Base-by-base conservation (phyloP, 1,140 invertebrate species). In the Diabrotica undecimpunctata region DNA sequence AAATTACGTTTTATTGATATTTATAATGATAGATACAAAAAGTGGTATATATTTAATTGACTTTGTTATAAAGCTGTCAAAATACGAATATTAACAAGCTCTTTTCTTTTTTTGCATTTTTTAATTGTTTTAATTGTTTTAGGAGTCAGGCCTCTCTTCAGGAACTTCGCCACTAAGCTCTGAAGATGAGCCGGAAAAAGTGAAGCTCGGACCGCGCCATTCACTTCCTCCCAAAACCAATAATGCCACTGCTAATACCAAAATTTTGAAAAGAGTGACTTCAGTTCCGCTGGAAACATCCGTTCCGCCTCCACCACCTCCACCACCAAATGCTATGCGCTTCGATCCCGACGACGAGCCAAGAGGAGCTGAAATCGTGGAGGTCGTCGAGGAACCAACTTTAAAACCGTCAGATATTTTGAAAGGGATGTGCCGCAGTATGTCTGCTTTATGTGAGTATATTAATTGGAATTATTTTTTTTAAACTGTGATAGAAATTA, bases 291-390 rank as follows among this genome's bases (percentile, higher is more conserved):
- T 61, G 7, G 71, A 74, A 50, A 55, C 62, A 5, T 68, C 65
- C n/a, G 70, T 85, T 0, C 82, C 85, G 7, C 86, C 85, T 2
- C 85, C 87, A 1, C 85, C 87, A 0, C 87, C 87, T 0, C 84
- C 88, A 38, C 71, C 35, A 66, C 53, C 75, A 69, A 60, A 11
- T 5, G 41, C 66, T 14, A 50, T 61, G 14, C 59, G 14, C 38
- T n/a, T 57, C 7, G 59, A 66, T 50, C 66, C 63, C 8, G 67
- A 71, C 7, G 73, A 74, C 36, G 75, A 75, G 65, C 70, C 74
- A 0, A 66, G 73, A 10, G 75, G 73, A 5, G 70, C 73, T 0
- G 77, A 77, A 68, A 62, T 75, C 71, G 77, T 83, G 14, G 84
- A 82, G 61, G 83, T 87, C 41, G 70, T 85, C 1, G 84, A 87